Evolutionary conservation across 2,888 invertebrate genomes (phyloP).

Genomic region (Eristalinus aeneus): DNA sequence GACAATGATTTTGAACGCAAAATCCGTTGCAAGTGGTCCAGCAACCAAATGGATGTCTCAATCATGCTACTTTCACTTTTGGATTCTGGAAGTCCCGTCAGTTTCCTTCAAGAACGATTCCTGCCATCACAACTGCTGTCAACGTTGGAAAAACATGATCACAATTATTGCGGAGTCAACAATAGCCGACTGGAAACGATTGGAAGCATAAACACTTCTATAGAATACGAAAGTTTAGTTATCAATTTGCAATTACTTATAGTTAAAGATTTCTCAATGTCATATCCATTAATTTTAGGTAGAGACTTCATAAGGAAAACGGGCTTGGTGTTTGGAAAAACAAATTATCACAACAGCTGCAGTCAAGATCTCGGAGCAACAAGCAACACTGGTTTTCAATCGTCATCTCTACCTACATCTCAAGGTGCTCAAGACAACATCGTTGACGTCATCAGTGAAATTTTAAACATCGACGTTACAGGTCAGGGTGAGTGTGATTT

Average conservation of each 20-base stretch:
- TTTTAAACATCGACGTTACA: too few relatives aligned
- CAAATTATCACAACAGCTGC: neutral
- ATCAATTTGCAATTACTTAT: neutral
- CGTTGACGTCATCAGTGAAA: too few relatives aligned
- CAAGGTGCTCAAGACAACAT: too few relatives aligned
- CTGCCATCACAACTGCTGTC: neutral
- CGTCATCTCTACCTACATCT: neutral
- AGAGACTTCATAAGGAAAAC: neutral
- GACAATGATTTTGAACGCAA: neutral
- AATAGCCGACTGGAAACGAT: neutral
- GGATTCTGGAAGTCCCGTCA: neutral
- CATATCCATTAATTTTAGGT: neutral
- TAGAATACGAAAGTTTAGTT: neutral
- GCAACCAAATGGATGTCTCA: neutral
- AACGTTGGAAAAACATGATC: neutral
- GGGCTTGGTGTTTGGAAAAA: neutral
- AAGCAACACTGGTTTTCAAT: neutral
- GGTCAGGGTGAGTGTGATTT: neutral
- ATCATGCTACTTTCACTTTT: neutral
- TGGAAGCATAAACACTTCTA: slow-evolving; percentile 1
- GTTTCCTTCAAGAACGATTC: neutral
- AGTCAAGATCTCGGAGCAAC: neutral
- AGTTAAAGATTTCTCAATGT: slow-evolving; percentile 1
- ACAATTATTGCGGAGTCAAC: neutral
- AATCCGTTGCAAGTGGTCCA: neutral